Evolutionary conservation across 2,113 vertebrate species (phyloP).

Genomic region (Dromiciops gliroides): DNA sequence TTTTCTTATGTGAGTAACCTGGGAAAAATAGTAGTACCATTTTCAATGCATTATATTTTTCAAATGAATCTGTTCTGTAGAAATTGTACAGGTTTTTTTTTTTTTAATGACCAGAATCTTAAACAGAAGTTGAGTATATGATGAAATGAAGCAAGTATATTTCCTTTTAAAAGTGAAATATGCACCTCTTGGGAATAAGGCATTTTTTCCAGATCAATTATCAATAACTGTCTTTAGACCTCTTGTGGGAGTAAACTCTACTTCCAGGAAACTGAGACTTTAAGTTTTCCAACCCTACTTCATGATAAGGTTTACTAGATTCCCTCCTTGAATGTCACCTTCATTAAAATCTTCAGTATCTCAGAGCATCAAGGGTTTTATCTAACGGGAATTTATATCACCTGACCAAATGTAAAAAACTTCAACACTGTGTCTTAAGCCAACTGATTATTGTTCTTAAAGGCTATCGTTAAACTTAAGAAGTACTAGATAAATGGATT

Average conservation of each 20-base stretch:
- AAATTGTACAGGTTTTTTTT: neutral
- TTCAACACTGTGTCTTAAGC: neutral
- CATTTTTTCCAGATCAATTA: neutral
- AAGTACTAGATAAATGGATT: neutral
- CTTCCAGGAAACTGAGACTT: neutral
- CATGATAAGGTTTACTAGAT: neutral
- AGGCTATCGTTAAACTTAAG: neutral
- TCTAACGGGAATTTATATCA: neutral
- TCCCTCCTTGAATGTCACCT: neutral
- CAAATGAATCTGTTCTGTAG: neutral
- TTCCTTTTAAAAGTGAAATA: neutral
- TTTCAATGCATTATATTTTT: neutral
- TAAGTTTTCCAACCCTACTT: neutral
- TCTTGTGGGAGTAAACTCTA: neutral
- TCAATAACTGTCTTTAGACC: neutral
- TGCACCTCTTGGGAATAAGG: neutral
- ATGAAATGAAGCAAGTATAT: neutral
- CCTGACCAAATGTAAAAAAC: neutral
- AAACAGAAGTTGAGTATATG: neutral
- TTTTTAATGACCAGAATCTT: neutral
- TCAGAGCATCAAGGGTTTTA: neutral
- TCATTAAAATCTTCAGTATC: neutral
- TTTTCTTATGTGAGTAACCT: neutral
- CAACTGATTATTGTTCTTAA: neutral
- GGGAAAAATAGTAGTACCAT: neutral